phyloP scores from a whole-genome alignment of 2,113 vertebrate genomes.

The Hippolais icterina region DNA sequence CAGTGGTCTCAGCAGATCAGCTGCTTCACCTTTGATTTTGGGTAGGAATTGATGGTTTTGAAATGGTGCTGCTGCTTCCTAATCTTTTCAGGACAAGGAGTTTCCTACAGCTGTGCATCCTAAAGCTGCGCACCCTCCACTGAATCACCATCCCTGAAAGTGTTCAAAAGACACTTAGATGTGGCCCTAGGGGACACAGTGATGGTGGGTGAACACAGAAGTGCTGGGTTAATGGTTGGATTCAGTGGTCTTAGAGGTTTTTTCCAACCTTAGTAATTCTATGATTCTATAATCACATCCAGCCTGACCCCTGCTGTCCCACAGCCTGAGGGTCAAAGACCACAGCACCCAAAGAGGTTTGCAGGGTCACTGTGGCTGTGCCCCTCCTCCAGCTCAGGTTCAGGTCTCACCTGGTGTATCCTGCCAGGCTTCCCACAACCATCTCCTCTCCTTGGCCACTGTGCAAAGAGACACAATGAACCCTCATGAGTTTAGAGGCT shows the following conservation, averaged over 20 bases:
- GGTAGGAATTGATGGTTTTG: neutral
- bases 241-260: neutral
- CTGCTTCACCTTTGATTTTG: neutral
- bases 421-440: neutral
- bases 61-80: neutral
- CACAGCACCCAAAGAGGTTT: neutral
- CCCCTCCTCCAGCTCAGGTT: neutral
- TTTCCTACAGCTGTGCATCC: neutral
- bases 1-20: neutral
- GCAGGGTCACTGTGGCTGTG: neutral
- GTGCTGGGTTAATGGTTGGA: neutral
- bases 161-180: neutral
- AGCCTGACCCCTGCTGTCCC: neutral
- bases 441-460: neutral
- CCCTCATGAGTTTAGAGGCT: neutral
- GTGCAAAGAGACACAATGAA: neutral
- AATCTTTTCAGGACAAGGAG: neutral
- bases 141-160: neutral
- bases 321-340: fast-evolving
- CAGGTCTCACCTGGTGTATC: neutral
- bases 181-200: neutral
- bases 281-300: neutral
- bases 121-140: neutral
- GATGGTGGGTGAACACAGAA: no score
- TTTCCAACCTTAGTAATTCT: neutral